These are phyloP conservation scores for Lycia hirtaria DNA, from an alignment of 2,888 invertebrate genomes.

Conservation along the genomic window DNA sequence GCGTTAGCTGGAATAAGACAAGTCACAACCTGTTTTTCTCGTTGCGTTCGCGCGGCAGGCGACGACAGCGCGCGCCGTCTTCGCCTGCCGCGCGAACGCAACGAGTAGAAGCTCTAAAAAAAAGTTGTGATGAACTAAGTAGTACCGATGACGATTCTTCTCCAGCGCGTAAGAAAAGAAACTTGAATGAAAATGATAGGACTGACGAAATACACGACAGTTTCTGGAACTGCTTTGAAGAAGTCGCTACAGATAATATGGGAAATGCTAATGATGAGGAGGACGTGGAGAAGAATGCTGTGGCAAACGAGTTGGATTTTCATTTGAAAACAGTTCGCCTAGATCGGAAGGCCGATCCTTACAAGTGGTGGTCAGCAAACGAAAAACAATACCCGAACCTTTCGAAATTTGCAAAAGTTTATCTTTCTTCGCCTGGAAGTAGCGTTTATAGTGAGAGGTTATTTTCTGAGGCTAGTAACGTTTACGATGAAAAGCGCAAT, in stretches of 20 bases:
- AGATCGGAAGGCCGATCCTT: no score
- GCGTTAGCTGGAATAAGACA: background rate
- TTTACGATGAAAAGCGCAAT: no score
- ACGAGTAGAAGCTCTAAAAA: constrained; percentile 46
- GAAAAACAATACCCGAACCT: no score
- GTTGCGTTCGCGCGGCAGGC: constrained; percentile 28
- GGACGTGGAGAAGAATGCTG: constrained; percentile 23
- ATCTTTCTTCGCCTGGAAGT: no score
- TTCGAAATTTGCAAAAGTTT: no score
- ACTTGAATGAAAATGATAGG: constrained; percentile 18
- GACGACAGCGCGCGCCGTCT: no score
- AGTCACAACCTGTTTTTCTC: background rate
- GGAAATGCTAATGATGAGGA: constrained; percentile 37
- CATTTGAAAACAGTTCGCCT: no score
- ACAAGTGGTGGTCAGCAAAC: no score
- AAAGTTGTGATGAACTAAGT: constrained; percentile 44
- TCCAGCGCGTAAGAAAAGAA: constrained; percentile 40
- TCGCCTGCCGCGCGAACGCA: constrained; percentile 29
- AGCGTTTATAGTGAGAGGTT: no score
- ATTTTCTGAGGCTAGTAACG: no score
- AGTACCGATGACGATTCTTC: constrained; percentile 42
- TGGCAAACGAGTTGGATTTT: constrained; percentile 3
- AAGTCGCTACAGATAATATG: constrained; percentile 43
- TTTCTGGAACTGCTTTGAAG: constrained; percentile 46
- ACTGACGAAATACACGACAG: constrained; percentile 42